phyloP scores from a whole-genome alignment of 2,113 vertebrate species.

The Burhinus bistriatus region DNA sequence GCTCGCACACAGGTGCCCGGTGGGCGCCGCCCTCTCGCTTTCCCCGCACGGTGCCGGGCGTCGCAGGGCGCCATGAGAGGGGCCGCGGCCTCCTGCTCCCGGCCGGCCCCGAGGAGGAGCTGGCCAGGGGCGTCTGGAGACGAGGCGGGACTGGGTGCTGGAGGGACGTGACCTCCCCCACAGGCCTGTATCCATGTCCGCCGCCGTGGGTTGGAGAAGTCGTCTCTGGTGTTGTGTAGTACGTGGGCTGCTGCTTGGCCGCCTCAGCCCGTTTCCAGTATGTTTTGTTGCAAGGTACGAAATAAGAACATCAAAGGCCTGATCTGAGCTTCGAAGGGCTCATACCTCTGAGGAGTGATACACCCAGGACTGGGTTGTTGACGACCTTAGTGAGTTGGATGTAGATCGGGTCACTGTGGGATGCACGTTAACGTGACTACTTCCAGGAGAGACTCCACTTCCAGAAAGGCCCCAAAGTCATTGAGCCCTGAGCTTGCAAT shows the following conservation, averaged over 20 bases:
- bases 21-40: fast-evolving
- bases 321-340: neutral
- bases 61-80: no score
- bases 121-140: fast-evolving
- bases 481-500: neutral
- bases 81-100: fast-evolving
- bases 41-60: no score
- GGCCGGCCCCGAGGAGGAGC: neutral
- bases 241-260: fast-evolving
- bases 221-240: fast-evolving
- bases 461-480: neutral
- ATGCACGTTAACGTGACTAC: fast-evolving
- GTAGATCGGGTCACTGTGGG: neutral
- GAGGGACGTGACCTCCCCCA: no score
- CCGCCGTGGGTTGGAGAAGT: fast-evolving
- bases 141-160: neutral
- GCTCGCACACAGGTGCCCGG: neutral
- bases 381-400: fast-evolving
- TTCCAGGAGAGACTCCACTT: neutral
- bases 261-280: neutral
- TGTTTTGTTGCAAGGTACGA: neutral
- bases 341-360: fast-evolving
- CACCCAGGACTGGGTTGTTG: fast-evolving
- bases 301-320: neutral
- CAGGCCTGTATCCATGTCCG: fast-evolving